Evolutionary conservation across 2,888 invertebrate species (phyloP), one percentile per base, ranked within the genome.

Genomic region (Sycophila texana): DNA sequence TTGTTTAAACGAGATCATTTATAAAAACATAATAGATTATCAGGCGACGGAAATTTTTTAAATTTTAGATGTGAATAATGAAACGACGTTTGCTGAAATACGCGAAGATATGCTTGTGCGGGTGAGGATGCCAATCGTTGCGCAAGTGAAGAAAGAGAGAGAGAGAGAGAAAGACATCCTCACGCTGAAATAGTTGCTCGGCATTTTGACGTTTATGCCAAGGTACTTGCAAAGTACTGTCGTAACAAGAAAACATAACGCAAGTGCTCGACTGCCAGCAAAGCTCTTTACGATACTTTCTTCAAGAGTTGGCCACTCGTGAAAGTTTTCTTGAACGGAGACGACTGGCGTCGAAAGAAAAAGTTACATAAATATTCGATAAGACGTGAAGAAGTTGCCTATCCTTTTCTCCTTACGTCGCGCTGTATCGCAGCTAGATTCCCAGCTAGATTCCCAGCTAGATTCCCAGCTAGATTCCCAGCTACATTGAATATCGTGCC

Each of bases 211-310:
- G 63, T 65, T 70, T 61, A 76, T 70, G 49, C 53, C 22, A 39
- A 12, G 26, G 70, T 30, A 16, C 47, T 60, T 49, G 60, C 10
- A 4, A 13, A 70, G 47, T 18, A 58, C 39, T 39, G 39, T 39
- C 39, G 47, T 55, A 51, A 39, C 47, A 71, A 22, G 65, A 71
- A 61, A 74, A 70, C 68, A 74, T 49, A 20, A 74, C 18, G 20
- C 68, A 70, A 78, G 74, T 49, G 49, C 74, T 78, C 49, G 68
- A 74, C 61, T 20, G 61, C 61, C 68, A 61, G 73, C 65, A 70
- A 79, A 79, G 79, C 79, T 79, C 74, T 79, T 79, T 79, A 79
- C 74, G 74, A 79, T 79, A 74, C 70, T 70, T 79, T 65, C 57
- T 22, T 7, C 18, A 26, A 47, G 78, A 78, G 78, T 74, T 78